These are phyloP conservation scores for Drosophila teissieri DNA, from an alignment of 1,140 invertebrate species.

Conservation along the genomic window DNA sequence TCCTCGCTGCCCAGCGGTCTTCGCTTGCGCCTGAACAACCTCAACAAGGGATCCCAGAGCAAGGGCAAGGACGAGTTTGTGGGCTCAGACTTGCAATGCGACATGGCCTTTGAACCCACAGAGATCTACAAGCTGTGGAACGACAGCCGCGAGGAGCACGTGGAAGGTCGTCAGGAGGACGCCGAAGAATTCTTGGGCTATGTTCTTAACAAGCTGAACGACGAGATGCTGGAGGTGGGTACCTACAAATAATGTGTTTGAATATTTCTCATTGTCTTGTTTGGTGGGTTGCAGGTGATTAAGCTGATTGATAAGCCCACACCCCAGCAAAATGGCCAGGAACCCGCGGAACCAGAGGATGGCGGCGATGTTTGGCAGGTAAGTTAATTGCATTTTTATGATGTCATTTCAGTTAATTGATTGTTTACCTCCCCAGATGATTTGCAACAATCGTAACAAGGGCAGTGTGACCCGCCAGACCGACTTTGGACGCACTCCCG, in stretches of 20 bases:
- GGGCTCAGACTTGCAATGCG: constrained; percentile 71
- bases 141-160: constrained; percentile 89
- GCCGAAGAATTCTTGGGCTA: constrained; percentile 97
- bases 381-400: constrained; percentile 36
- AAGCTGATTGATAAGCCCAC: constrained; percentile 84
- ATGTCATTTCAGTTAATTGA: constrained; percentile 1
- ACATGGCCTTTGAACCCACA: constrained; percentile 91
- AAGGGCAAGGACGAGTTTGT: constrained; percentile 85
- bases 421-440: constrained; percentile 57
- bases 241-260: rapidly evolving
- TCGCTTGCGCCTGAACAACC: constrained; percentile 82
- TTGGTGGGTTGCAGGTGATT: constrained; percentile 55
- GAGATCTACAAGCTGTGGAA: constrained; percentile 93
- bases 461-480: constrained; percentile 93
- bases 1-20: constrained; percentile 86
- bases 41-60: constrained; percentile 67
- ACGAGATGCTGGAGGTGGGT: constrained; percentile 95
- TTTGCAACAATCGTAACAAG: constrained; percentile 92
- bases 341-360: constrained; percentile 86
- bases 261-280: neutral
- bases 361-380: constrained; percentile 91
- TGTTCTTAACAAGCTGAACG: constrained; percentile 96
- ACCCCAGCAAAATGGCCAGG: constrained; percentile 84
- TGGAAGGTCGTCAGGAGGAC: constrained; percentile 95
- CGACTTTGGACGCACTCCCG: constrained; percentile 92